Evolutionary conservation across 2,797 vertebrate species (phyloP), one percentile per base, ranked within the genome.

Genomic region (Argentina silus): DNA sequence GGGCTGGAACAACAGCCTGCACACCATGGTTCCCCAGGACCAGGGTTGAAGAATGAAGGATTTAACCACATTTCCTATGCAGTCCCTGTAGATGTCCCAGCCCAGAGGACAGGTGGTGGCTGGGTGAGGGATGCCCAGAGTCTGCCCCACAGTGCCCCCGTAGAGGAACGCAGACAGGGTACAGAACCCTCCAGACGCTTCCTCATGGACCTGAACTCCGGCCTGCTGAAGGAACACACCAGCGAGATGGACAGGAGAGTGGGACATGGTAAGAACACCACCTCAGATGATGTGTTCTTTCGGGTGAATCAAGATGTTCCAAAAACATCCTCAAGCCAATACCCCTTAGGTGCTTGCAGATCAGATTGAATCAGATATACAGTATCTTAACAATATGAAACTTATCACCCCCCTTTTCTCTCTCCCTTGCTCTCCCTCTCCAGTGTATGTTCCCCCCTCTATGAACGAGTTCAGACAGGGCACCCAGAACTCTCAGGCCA

Each of bases 241-340:
- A 76, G 73, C n/a, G 79, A 91, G 70, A 88, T 90, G 85, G 62
- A 82, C 44, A 81, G 76, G 27, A 85, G 69, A 73, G 77, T 63
- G 6, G 47, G 50, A 7, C 65, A 19, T 7, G 82, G 87, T 90
- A 56, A 10, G 78, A n/a, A n/a, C n/a, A n/a, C n/a, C n/a, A n/a
- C n/a, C n/a, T 21, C 3, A 42, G 1, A 10, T 27, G 6, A 42
- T 27, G 36, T 36, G 21, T 61, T 61, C 10, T 23, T 19, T 59
- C 1, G 10, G 19, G 21, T 59, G 2, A 59, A 2, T 59, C 2
- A 59, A 59, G n/a, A n/a, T n/a, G n/a, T n/a, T n/a, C n/a, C n/a
- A n/a, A n/a, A n/a, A n/a, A n/a, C n/a, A n/a, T n/a, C n/a, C n/a
- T n/a, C n/a, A n/a, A n/a, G n/a, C n/a, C n/a, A n/a, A n/a, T n/a